These are phyloP conservation scores for Psilanteris sp. DNA, from an alignment of 1,140 invertebrate species.

Conservation along the genomic window DNA sequence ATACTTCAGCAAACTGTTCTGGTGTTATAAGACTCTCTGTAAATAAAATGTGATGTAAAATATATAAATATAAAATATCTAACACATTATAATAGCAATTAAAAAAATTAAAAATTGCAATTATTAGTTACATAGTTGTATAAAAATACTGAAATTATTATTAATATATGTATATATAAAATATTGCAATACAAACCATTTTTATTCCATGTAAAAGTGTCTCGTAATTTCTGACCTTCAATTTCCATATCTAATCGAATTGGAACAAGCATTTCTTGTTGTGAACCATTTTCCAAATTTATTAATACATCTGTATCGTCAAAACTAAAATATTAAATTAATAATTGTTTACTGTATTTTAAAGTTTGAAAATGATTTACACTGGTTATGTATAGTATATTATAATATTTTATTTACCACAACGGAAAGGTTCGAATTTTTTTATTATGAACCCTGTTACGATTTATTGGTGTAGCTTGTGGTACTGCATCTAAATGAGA, in stretches of 20 bases:
- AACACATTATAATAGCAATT: too few relatives aligned
- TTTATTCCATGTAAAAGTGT: slow-evolving; percentile 99
- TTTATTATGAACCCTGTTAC: slow-evolving; percentile 94
- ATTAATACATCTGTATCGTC: slow-evolving; percentile 96
- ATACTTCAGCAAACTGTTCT: slow-evolving; percentile 98
- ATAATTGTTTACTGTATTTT: too few relatives aligned
- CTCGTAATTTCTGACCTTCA: slow-evolving; percentile 97
- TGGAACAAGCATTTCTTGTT: slow-evolving; percentile 95
- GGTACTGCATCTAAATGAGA: slow-evolving; percentile 99
- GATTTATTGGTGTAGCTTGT: slow-evolving; percentile 98
- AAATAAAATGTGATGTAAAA: too few relatives aligned
- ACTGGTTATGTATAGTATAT: too few relatives aligned
- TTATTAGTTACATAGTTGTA: too few relatives aligned
- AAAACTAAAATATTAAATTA: slow-evolving; percentile 86
- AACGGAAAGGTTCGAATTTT: slow-evolving; percentile 97
- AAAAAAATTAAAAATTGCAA: too few relatives aligned
- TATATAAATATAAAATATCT: too few relatives aligned
- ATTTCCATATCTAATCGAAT: slow-evolving; percentile 99
- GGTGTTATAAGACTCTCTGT: slow-evolving; percentile 97
- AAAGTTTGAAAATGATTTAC: too few relatives aligned
- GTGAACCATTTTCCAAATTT: slow-evolving; percentile 95
- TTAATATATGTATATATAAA: too few relatives aligned
- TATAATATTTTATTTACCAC: slow-evolving; percentile 87
- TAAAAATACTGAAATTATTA: too few relatives aligned
- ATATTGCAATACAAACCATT: slow-evolving; percentile 94